A percentile compares a stretch with the other conserved stretches of the same genome.
These are phyloP conservation scores for Sakesphorus luctuosus DNA, from an alignment of 2,113 vertebrate genomes.

Conservation along the genomic window DNA sequence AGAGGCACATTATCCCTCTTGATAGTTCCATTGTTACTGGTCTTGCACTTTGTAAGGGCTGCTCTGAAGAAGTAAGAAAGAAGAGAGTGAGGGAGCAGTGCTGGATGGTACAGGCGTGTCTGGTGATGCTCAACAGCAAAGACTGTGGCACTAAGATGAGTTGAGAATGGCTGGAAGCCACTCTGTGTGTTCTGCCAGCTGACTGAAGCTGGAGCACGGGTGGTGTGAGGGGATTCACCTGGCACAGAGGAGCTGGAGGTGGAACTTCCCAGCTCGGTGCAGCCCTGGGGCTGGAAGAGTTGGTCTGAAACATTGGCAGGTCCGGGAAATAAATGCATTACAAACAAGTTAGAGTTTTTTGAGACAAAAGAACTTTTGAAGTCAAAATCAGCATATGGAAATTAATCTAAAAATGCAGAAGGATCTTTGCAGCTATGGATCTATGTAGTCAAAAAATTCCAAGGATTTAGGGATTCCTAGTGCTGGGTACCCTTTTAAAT, in stretches of 20 bases:
- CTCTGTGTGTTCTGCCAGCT: background rate
- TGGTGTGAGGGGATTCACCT: background rate
- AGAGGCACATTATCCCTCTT: background rate
- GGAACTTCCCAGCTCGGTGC: background rate
- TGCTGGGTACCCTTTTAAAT: background rate
- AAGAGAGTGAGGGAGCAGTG: background rate
- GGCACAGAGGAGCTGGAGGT: background rate
- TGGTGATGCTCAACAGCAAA: background rate
- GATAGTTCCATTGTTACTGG: background rate
- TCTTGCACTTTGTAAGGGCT: background rate
- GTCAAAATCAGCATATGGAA: background rate
- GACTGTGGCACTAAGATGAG: background rate
- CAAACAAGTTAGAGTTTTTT: background rate
- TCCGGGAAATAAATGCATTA: background rate
- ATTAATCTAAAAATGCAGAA: background rate
- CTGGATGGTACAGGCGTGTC: background rate
- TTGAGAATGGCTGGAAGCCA: background rate
- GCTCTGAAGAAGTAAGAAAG: background rate
- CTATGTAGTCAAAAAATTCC: background rate
- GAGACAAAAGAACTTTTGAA: background rate
- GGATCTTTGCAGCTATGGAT: background rate
- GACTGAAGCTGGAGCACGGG: rapidly evolving
- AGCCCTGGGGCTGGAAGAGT: background rate
- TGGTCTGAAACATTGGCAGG: rapidly evolving
- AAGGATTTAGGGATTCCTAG: background rate